These are phyloP conservation scores for Montipora cactus DNA, from an alignment of 64 coral and sea anemone species.

Conservation along the genomic window DNA sequence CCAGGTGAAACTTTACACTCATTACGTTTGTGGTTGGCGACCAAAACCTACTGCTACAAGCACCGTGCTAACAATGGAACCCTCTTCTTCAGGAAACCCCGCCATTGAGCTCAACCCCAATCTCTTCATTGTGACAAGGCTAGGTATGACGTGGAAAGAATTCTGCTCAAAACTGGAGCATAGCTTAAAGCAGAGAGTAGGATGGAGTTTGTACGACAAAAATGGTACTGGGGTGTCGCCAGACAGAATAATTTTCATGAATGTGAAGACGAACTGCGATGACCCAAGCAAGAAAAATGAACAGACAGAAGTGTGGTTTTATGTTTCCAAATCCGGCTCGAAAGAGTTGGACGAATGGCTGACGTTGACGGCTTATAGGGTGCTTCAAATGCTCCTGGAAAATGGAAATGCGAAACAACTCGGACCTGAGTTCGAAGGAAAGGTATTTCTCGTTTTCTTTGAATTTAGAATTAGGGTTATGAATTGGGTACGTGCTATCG, in stretches of 20 bases:
- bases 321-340: slow-evolving; percentile 40
- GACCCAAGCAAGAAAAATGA: slow-evolving; percentile 70
- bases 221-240: slow-evolving; percentile 71
- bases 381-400: slow-evolving; percentile 76
- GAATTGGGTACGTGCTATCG: too few relatives aligned
- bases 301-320: slow-evolving; percentile 85
- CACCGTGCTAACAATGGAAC: background rate
- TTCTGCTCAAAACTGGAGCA: slow-evolving; percentile 79
- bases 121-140: slow-evolving; percentile 47
- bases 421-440: slow-evolving; percentile 72
- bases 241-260: slow-evolving; percentile 72
- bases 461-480: too few relatives aligned
- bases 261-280: slow-evolving; percentile 70
- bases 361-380: slow-evolving; percentile 76
- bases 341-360: slow-evolving; percentile 65
- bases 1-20: background rate
- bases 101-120: slow-evolving; percentile 21
- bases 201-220: slow-evolving; percentile 71
- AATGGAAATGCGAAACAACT: slow-evolving; percentile 81
- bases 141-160: slow-evolving; percentile 81
- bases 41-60: background rate
- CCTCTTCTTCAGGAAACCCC: background rate
- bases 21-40: background rate
- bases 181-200: slow-evolving; percentile 76
- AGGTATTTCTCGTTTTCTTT: slow-evolving; percentile 36